Evolutionary conservation across 2,888 invertebrate genomes (phyloP), one percentile per base, ranked within the genome.

Genomic region (Diachrysia chrysitis): DNA sequence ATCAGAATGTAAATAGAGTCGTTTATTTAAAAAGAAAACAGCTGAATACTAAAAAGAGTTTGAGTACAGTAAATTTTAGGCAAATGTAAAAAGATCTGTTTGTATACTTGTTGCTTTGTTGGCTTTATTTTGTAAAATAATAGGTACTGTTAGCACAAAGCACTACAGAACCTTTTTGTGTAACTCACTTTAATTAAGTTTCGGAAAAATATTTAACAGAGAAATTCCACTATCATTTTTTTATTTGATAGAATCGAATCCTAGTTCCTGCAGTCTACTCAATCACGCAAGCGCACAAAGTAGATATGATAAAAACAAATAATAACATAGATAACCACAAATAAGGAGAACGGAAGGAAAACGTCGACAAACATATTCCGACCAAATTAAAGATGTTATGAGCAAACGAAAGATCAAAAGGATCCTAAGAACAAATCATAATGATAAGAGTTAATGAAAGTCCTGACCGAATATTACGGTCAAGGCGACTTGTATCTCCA

Each of bases 341-440:
- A 42, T 42, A 42, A 42, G 42, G n/a, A n/a, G n/a, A 42, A 42
- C n/a, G 42, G 42, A 42, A 42, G 42, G 42, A 42, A 42, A 42
- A 42, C 7, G 42, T 42, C 42, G n/a, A 42, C 42, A 42, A 42
- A 42, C 42, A 42, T n/a, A 42, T 42, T 42, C 42, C n/a, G 53
- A 61, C 35, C 37, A 61, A 53, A 37, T 61, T 37, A 35, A 21
- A 53, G 35, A 32, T 53, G 53, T 61, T 61, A 53, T 16, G 51
- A 53, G 35, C 35, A 35, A 61, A 51, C 53, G 53, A 32, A 35
- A 37, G 53, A 61, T 61, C 53, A 53, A 53, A 29, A 29, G 29
- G 16, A 37, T n/a, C 7, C 42, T 42, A 42, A 42, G n/a, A 42
- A 42, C 42, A 42, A 42, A 42, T 42, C 42, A 42, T 42, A 42